Conservation (phyloP, 2,888 invertebrate genomes). For the Abrostola tripartita region DNA sequence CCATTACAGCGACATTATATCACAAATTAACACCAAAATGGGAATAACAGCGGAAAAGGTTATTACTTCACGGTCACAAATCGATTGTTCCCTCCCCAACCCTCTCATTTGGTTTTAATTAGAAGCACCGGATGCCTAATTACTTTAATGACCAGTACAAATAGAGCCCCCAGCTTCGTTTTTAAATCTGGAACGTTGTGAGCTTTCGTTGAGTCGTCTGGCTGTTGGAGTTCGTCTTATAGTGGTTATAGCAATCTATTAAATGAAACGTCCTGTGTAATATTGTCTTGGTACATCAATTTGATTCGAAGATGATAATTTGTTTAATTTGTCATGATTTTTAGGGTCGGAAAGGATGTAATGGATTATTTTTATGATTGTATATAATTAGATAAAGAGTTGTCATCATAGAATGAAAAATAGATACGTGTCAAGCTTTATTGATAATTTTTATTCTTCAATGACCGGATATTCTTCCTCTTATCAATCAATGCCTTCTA, state of each 20-base stretch:
- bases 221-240: slow-evolving; percentile 52
- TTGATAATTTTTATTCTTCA: too few species aligned
- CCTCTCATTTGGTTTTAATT: slow-evolving; percentile 87
- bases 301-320: slow-evolving; percentile 68
- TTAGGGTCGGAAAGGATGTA: slow-evolving; percentile 62
- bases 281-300: slow-evolving; percentile 62
- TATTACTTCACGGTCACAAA: slow-evolving; percentile 84
- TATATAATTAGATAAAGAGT: background rate
- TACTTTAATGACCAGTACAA: slow-evolving; percentile 79
- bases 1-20: slow-evolving; percentile 8
- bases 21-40: slow-evolving; percentile 50
- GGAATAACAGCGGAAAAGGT: slow-evolving; percentile 77
- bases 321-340: slow-evolving; percentile 62
- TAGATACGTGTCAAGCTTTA: too few species aligned
- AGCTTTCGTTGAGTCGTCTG: slow-evolving; percentile 43
- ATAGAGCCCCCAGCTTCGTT: slow-evolving; percentile 70
- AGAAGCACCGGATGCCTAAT: slow-evolving; percentile 82
- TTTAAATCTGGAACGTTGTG: slow-evolving; percentile 47
- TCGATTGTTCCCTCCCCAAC: slow-evolving; percentile 80
- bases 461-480: too few species aligned
- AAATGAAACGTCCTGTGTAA: slow-evolving; percentile 69
- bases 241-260: slow-evolving; percentile 68
- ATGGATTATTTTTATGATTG: slow-evolving; percentile 54
- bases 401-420: too few species aligned
- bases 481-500: too few species aligned